phyloP scores from a whole-genome alignment of 2,797 vertebrate species.

The Intellagama lesueurii region DNA sequence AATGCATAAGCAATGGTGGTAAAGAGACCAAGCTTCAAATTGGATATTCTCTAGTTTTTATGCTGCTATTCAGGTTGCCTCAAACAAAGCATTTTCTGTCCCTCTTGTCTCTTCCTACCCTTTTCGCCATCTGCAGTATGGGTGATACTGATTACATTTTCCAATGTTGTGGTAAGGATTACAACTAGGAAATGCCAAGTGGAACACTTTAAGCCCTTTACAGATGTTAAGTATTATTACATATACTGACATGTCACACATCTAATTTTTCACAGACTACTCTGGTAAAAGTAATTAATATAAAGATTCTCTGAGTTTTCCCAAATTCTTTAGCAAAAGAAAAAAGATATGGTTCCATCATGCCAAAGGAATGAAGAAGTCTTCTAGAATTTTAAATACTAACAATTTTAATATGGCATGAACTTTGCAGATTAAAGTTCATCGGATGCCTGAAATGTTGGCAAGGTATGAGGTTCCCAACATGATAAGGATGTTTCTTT shows the following conservation, averaged over 20 bases:
- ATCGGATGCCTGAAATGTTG: no score
- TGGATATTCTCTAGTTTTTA: not conserved
- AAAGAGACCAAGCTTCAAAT: not conserved
- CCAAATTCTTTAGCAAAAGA: not conserved
- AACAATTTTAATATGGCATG: not conserved
- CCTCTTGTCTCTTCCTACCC: not conserved
- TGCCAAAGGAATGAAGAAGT: not conserved
- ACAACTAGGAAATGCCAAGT: not conserved
- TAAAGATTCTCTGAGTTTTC: not conserved
- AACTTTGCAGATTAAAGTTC: not conserved
- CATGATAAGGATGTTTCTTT: constrained; percentile 1
- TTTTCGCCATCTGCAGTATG: not conserved
- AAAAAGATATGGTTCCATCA: not conserved
- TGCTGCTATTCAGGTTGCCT: not conserved
- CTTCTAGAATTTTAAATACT: not conserved
- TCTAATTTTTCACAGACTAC: not conserved
- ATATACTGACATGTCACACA: not conserved
- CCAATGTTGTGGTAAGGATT: not conserved
- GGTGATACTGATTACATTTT: not conserved
- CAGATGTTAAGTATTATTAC: not conserved
- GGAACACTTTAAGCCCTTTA: not conserved
- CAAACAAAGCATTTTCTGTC: not conserved
- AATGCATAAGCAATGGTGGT: not conserved
- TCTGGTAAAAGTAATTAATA: not conserved
- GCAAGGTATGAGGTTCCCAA: not conserved